These are phyloP conservation scores for Holothuria scabra DNA, from an alignment of 53 echinoderm and acorn worm genomes.

Conservation along the genomic window DNA sequence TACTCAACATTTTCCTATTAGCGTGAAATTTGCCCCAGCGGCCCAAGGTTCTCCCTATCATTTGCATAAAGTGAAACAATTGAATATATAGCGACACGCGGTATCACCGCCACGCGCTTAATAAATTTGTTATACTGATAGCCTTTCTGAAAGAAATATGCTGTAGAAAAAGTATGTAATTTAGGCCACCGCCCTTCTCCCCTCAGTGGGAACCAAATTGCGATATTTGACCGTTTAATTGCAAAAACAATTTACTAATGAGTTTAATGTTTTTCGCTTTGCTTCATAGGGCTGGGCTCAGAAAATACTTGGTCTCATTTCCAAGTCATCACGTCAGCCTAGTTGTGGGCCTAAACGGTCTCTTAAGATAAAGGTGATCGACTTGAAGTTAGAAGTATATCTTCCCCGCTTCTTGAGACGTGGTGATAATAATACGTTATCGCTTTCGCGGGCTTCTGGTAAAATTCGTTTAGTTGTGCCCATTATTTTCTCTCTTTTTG, in stretches of 20 bases:
- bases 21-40: constrained; percentile 33
- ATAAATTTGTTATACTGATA: constrained; percentile 43
- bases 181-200: constrained; percentile 7
- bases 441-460: no score
- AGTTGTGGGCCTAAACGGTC: no score
- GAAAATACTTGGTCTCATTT: no score
- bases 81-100: constrained; percentile 14
- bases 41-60: constrained; percentile 5
- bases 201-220: constrained; percentile 2
- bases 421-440: no score
- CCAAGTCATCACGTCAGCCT: no score
- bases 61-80: constrained; percentile 31
- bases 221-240: constrained; percentile 41
- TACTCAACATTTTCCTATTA: constrained; percentile 32
- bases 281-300: background rate
- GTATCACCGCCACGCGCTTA: constrained; percentile 18
- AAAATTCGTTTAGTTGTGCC: no score
- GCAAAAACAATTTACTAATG: constrained; percentile 43
- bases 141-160: background rate
- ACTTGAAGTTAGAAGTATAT: no score
- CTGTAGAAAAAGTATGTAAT: background rate
- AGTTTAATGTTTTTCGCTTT: constrained; percentile 28
- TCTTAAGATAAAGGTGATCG: no score
- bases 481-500: no score
- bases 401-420: no score